Conservation (phyloP, 2,888 invertebrate genomes). For the Helobdella robusta region DNA sequence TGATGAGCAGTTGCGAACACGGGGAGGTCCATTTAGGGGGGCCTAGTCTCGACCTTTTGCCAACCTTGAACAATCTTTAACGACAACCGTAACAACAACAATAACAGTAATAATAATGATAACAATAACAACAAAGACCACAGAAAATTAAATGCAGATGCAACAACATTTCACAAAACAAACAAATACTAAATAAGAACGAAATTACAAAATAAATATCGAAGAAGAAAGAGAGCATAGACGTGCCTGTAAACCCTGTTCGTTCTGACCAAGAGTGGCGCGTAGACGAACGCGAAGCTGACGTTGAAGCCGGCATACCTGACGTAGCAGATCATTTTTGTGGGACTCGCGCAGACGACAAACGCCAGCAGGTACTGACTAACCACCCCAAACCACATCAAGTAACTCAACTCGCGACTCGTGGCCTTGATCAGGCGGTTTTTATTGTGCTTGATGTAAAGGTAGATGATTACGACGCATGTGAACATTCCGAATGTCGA, state of each 20-base stretch:
- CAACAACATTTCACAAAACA: too few species aligned
- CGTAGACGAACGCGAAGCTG: constrained; percentile 42
- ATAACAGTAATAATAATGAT: too few species aligned
- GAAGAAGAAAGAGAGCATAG: constrained; percentile 43
- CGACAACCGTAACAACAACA: too few species aligned
- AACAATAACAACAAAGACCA: too few species aligned
- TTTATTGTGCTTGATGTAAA: constrained; percentile 32
- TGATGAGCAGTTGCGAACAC: constrained; percentile 40
- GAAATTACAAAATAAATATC: too few species aligned
- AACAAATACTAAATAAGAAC: too few species aligned
- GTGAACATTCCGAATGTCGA: constrained; percentile 31
- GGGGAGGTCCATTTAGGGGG: constrained; percentile 40
- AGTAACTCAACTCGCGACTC: constrained; percentile 41
- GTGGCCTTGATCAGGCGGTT: constrained; percentile 43
- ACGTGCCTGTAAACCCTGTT: constrained; percentile 44
- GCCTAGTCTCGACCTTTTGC: constrained; percentile 37
- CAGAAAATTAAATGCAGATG: too few species aligned
- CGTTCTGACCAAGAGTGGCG: constrained; percentile 42
- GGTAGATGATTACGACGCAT: constrained; percentile 32
- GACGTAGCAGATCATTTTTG: constrained; percentile 37
- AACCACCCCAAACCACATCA: constrained; percentile 41
- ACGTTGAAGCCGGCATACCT: constrained; percentile 42
- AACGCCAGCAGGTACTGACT: constrained; percentile 39
- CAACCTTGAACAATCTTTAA: constrained; percentile 21
- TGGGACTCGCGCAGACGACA: constrained; percentile 39